Evolutionary conservation across 2,888 invertebrate genomes (phyloP), one percentile per base, ranked within the genome.

Genomic region (Drosophila emarginata): DNA sequence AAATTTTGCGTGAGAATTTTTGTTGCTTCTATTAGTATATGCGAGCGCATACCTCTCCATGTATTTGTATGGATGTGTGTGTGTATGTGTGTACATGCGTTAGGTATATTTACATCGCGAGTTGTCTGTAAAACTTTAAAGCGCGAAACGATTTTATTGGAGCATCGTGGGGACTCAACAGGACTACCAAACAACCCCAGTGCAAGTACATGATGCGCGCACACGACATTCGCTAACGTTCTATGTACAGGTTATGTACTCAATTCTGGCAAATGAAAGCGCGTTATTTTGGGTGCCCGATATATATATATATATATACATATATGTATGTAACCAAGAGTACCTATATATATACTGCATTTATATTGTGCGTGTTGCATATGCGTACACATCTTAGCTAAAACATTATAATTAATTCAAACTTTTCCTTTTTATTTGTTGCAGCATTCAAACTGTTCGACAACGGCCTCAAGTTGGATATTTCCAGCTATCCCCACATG

Each of bases 401-500:
- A 75, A 78, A 71, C 80, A 80, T 71, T 69, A 62, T 71, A 66
- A 86, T 77, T 86, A 78, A 82, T 79, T 71, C 37, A 61, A 45
- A 51, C 11, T 32, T 32, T 32, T 32, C 11, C 1, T 32, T 54
- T 51, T 57, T 54, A 60, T 72, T 54, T 67, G 11, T 78, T 89
- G n/a, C 84, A 91, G 91, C 78, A 75, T 66, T 79, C 89, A 91
- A 89, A 80, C 90, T 91, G 90, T 91, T 90, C 75, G 89, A 91
- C 80, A 91, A 90, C 90, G 88, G 91, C 86, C 72, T 91, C 64
- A 91, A 89, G 89, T 89, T 91, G 91, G 91, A 91, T 89, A 91
- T 91, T 85, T 91, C 91, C 89, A 91, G 89, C 89, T 91, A 90
- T 72, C 88, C 90, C 64, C 91, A 91, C 72, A 91, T 91, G 91